Conservation (phyloP, 2,113 vertebrate genomes). For the Hemichromis elongatus region DNA sequence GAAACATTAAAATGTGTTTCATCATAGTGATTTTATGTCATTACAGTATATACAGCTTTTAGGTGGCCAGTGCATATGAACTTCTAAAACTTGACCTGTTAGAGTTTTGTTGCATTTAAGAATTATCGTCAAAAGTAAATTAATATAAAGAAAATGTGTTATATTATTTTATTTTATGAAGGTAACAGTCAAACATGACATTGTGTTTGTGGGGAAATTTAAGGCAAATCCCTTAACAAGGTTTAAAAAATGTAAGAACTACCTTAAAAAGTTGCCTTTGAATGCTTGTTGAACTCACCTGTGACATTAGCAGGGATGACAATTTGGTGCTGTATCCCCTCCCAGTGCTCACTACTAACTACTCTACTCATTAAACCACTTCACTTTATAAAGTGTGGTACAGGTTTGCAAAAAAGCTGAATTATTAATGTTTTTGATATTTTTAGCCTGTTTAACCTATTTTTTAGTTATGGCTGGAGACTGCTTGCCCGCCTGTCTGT, state of each 20-base stretch:
- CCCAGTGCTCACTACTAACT: background rate
- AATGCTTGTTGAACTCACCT: slow-evolving; percentile 16
- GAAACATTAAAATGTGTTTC: slow-evolving; percentile 27
- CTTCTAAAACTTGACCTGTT: background rate
- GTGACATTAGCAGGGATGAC: slow-evolving; percentile 22
- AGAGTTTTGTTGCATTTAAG: background rate
- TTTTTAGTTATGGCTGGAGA: slow-evolving; percentile 73
- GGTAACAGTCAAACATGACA: background rate
- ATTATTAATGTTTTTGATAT: slow-evolving; percentile 76
- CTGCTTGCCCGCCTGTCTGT: slow-evolving; percentile 58
- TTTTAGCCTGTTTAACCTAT: slow-evolving; percentile 78
- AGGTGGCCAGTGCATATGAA: background rate
- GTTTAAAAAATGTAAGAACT: background rate
- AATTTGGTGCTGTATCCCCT: background rate
- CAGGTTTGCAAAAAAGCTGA: slow-evolving; percentile 69
- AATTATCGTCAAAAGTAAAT: background rate
- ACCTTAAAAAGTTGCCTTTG: background rate
- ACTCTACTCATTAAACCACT: slow-evolving; percentile 44
- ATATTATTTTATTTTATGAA: background rate
- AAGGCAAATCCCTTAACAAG: background rate
- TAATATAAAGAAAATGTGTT: background rate
- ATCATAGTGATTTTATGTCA: slow-evolving; percentile 4
- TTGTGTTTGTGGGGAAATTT: background rate
- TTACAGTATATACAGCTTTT: background rate
- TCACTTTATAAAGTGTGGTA: slow-evolving; percentile 52